phyloP scores from a whole-genome alignment of 2,113 vertebrate genomes.

The Clupea harengus region DNA sequence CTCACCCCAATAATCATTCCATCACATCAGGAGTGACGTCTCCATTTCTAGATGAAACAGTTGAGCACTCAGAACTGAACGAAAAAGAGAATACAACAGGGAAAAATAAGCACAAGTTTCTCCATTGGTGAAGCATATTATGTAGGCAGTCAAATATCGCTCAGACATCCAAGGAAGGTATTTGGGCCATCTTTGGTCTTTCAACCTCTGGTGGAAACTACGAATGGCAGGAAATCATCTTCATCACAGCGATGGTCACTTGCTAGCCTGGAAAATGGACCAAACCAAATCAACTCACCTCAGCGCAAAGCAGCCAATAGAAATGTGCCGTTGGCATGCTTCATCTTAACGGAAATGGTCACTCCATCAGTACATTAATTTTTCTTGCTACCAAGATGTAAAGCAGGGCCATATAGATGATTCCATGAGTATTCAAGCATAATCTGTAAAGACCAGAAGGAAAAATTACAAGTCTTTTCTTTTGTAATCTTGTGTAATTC shows the following conservation, averaged over 20 bases:
- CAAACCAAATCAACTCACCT: not conserved
- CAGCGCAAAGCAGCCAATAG: too few relatives aligned
- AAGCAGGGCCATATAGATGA: not conserved
- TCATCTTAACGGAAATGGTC: too few relatives aligned
- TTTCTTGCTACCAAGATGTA: not conserved
- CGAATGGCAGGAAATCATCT: slow-evolving; percentile 5
- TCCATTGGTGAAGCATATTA: too few relatives aligned
- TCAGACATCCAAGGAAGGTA: slow-evolving; percentile 18
- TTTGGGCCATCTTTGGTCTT: slow-evolving; percentile 8
- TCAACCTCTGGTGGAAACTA: slow-evolving; percentile 7
- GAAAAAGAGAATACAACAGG: too few relatives aligned
- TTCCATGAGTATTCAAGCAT: not conserved
- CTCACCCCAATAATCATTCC: too few relatives aligned
- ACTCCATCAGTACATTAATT: not conserved
- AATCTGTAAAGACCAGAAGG: not conserved
- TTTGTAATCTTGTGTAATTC: too few relatives aligned
- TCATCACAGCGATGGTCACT: not conserved
- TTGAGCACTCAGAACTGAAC: too few relatives aligned
- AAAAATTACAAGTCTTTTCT: not conserved
- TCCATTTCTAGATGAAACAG: too few relatives aligned
- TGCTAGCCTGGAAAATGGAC: not conserved
- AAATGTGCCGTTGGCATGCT: too few relatives aligned
- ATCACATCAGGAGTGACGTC: too few relatives aligned
- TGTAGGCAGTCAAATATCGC: not conserved
- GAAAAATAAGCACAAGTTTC: too few relatives aligned